Evolutionary conservation across 2,888 invertebrate species (phyloP).

Genomic region (Keiferia lycopersicella): DNA sequence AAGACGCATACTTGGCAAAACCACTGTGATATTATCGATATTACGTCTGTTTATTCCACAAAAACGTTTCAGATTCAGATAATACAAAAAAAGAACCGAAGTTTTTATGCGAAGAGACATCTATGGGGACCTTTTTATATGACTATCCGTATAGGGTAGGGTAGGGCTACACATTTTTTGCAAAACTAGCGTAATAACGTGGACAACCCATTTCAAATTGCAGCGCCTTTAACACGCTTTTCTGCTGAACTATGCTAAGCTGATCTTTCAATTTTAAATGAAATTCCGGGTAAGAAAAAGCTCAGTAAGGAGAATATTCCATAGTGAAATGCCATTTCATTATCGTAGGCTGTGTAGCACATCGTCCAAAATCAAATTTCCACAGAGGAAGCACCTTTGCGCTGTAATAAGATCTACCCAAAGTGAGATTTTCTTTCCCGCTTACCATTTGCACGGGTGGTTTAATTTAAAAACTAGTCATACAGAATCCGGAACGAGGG

Average conservation of each 20-base stretch:
- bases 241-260: too few species aligned
- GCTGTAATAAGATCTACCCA: background rate
- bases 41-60: background rate
- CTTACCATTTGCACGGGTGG: background rate
- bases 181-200: too few species aligned
- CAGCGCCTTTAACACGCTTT: too few species aligned
- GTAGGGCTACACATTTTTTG: too few species aligned
- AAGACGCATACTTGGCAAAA: background rate
- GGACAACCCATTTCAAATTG: too few species aligned
- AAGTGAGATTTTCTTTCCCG: background rate
- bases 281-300: background rate
- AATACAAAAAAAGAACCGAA: too few species aligned
- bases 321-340: background rate
- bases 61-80: background rate
- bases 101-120: too few species aligned
- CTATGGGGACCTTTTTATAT: too few species aligned
- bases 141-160: too few species aligned
- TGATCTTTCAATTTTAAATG: background rate
- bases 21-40: background rate
- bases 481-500: background rate
- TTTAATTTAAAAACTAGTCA: constrained; percentile 1
- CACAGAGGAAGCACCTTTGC: background rate
- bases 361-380: background rate
- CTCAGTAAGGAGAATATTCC: background rate
- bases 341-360: background rate